These are phyloP conservation scores for Danio choprae DNA, from an alignment of 2,797 vertebrate genomes.

Conservation along the genomic window DNA sequence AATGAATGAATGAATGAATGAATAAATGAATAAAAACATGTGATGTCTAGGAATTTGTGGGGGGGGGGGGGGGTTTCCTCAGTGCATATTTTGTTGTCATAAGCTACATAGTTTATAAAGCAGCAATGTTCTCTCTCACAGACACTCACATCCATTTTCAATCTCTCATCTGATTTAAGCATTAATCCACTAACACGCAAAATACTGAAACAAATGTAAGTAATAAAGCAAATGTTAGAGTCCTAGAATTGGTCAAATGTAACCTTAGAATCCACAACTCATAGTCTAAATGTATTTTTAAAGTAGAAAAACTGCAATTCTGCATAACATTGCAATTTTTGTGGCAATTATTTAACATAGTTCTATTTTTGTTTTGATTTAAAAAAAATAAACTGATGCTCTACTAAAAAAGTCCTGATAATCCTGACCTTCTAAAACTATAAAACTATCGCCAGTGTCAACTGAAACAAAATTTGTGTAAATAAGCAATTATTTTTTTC, in stretches of 20 bases:
- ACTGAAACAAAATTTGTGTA: too few species aligned
- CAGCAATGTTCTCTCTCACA: neutral
- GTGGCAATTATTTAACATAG: neutral
- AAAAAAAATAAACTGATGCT: neutral
- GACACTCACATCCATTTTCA: neutral
- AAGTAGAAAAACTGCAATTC: neutral
- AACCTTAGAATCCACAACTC: neutral
- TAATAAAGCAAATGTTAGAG: neutral
- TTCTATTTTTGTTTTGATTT: neutral
- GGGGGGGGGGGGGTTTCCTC: too few species aligned
- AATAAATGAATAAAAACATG: too few species aligned
- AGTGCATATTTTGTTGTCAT: neutral
- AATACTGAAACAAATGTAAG: neutral
- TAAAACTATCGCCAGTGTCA: too few species aligned
- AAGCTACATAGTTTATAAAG: neutral
- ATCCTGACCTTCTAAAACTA: neutral
- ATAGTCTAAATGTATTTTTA: neutral
- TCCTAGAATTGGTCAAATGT: neutral
- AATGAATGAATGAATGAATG: too few species aligned
- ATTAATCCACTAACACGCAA: conserved; percentile 9
- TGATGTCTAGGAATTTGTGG: neutral
- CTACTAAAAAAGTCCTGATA: neutral
- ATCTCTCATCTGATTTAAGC: neutral
- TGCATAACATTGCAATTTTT: neutral
- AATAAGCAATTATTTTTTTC: too few species aligned